Evolutionary conservation across 1,140 invertebrate genomes (phyloP).

Genomic region (Trachelipus rathkii): DNA sequence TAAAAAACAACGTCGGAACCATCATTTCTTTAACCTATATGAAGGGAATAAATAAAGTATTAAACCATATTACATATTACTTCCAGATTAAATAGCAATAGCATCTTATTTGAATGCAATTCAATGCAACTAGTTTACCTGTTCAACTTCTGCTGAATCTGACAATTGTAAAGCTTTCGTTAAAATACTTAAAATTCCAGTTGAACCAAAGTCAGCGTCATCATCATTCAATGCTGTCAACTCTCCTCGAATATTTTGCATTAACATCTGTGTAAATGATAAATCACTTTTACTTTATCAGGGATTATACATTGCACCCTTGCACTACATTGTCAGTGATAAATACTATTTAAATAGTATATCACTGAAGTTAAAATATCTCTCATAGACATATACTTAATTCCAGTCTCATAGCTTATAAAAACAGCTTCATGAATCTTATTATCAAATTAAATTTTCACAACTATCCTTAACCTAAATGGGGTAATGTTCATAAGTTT

Average conservation of each 20-base stretch:
- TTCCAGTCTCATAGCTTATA: no score
- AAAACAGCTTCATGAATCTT: no score
- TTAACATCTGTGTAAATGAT: conserved; percentile 64
- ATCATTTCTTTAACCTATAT: conserved; percentile 57
- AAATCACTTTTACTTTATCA: background rate
- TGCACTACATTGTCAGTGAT: no score
- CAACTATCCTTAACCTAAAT: background rate
- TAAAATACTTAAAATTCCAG: conserved; percentile 64
- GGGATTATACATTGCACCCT: background rate
- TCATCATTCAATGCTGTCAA: conserved; percentile 47
- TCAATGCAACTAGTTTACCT: conserved; percentile 53
- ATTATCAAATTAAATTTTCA: no score
- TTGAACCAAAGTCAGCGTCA: conserved; percentile 51
- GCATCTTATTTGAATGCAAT: no score
- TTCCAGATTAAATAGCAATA: no score
- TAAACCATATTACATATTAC: no score
- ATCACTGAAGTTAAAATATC: background rate
- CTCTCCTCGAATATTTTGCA: conserved; percentile 57
- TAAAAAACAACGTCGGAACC: conserved; percentile 70
- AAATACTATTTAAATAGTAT: background rate
- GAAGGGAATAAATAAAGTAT: no score
- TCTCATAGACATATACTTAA: no score
- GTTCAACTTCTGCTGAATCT: conserved; percentile 63
- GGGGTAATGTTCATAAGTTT: background rate
- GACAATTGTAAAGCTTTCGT: conserved; percentile 63